A percentile compares a stretch with the other conserved stretches of the same genome.
These are phyloP conservation scores for Hecatera dysodea DNA, from an alignment of 2,888 invertebrate species.

Conservation along the genomic window DNA sequence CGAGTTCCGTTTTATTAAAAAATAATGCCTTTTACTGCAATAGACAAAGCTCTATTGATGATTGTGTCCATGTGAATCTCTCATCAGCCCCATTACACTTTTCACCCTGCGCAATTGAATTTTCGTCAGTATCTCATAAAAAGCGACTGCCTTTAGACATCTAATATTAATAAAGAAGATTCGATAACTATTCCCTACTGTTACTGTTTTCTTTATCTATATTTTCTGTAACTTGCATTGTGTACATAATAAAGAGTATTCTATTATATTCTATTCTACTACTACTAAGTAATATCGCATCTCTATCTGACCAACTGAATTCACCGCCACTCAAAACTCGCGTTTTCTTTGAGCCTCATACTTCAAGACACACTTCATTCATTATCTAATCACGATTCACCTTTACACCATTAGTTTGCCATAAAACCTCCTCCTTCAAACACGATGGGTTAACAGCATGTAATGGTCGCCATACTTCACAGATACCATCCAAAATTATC, in stretches of 20 bases:
- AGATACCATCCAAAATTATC: slow-evolving; percentile 78
- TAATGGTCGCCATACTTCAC: slow-evolving; percentile 74
- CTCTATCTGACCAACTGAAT: not conserved
- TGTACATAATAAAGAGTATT: too few species aligned
- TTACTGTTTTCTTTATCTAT: too few species aligned
- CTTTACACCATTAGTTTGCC: slow-evolving; percentile 46
- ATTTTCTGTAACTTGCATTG: too few species aligned
- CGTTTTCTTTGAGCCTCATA: not conserved
- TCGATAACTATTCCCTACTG: too few species aligned
- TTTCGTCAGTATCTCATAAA: not conserved
- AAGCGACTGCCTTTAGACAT: not conserved
- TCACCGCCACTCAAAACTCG: not conserved
- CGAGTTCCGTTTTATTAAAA: not conserved
- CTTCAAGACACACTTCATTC: slow-evolving; percentile 41
- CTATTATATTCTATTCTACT: too few species aligned
- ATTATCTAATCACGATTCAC: slow-evolving; percentile 61
- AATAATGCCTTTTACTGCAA: not conserved
- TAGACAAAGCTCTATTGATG: not conserved
- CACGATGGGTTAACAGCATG: slow-evolving; percentile 63
- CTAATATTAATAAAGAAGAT: not conserved
- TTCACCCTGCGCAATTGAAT: not conserved
- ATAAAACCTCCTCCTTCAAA: slow-evolving; percentile 53
- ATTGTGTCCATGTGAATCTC: not conserved
- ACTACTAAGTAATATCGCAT: not conserved
- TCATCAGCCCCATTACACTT: not conserved